A percentile compares a stretch with the other conserved stretches of the same genome.
phyloP scores from a whole-genome alignment of 2,888 invertebrate genomes.

The Drosophila glabriapex region DNA sequence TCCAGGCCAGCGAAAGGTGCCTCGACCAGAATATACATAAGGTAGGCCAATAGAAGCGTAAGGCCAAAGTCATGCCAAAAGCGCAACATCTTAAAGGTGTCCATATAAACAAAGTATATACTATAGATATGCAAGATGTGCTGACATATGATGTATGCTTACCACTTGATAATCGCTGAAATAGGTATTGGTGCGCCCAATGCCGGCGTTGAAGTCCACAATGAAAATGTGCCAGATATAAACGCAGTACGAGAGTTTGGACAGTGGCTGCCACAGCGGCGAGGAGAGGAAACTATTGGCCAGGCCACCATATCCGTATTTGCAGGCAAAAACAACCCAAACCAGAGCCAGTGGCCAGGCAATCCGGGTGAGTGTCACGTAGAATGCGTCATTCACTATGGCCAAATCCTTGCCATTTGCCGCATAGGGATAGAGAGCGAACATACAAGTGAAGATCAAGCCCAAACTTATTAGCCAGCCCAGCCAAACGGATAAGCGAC shows the following conservation, averaged over 20 bases:
- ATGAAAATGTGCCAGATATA: constrained; percentile 78
- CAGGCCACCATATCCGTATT: constrained; percentile 77
- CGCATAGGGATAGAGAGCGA: constrained; percentile 63
- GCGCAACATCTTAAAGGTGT: constrained; percentile 56
- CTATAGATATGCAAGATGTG: neutral
- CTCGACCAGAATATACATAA: constrained; percentile 51
- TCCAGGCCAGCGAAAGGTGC: constrained; percentile 53
- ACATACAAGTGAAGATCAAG: constrained; percentile 62
- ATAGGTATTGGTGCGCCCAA: constrained; percentile 55
- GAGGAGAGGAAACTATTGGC: constrained; percentile 78
- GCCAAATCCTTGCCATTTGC: constrained; percentile 31
- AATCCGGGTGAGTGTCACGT: constrained; percentile 70
- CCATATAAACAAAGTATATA: neutral
- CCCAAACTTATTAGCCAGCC: constrained; percentile 72
- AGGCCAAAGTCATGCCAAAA: constrained; percentile 82
- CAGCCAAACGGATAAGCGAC: constrained; percentile 48
- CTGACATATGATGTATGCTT: constrained; percentile 6
- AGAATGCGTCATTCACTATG: constrained; percentile 72
- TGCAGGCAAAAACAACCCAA: constrained; percentile 83
- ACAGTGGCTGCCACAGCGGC: constrained; percentile 80
- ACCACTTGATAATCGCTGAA: constrained; percentile 74
- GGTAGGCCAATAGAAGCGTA: constrained; percentile 62
- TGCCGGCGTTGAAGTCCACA: constrained; percentile 44
- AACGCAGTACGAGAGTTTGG: constrained; percentile 76
- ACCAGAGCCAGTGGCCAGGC: constrained; percentile 78